These are phyloP conservation scores for Tetragnatha versicolor DNA, from an alignment of 1,140 invertebrate genomes.

Conservation along the genomic window DNA sequence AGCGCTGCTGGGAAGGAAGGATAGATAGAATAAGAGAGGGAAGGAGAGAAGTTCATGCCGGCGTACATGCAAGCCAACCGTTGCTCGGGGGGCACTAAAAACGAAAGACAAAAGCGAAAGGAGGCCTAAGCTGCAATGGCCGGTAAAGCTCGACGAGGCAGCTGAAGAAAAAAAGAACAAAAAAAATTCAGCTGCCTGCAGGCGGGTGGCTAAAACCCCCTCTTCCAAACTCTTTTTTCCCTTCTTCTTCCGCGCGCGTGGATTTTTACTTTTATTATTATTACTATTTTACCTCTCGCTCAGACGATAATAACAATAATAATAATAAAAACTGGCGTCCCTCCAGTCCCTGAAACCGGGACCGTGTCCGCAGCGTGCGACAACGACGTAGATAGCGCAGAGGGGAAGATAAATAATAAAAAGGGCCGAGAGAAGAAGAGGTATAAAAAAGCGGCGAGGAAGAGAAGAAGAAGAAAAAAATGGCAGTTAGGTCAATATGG, in stretches of 20 bases:
- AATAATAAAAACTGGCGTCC: slow-evolving; percentile 32
- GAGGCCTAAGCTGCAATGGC: slow-evolving; percentile 30
- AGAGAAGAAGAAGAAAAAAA: background rate
- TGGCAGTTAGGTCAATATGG: slow-evolving; percentile 41
- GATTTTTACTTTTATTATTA: background rate
- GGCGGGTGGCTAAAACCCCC: background rate
- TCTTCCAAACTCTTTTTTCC: background rate
- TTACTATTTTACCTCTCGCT: background rate
- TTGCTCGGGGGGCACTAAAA: background rate
- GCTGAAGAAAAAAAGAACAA: background rate
- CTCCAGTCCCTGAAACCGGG: no score
- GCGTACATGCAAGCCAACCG: background rate
- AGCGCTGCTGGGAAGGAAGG: background rate
- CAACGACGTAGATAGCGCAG: no score
- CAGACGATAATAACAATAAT: no score
- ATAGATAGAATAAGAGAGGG: background rate
- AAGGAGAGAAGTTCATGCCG: background rate
- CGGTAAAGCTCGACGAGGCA: background rate
- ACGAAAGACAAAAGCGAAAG: slow-evolving; percentile 12
- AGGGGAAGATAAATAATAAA: no score
- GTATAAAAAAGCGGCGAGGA: no score
- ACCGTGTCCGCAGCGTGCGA: no score
- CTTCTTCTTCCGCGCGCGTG: background rate
- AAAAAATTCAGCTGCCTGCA: background rate
- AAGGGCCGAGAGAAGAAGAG: no score